Percentiles rank a stretch among this genome's conserved stretches.
phyloP scores from a whole-genome alignment of 1,140 invertebrate species.

The Papilio glaucus region DNA sequence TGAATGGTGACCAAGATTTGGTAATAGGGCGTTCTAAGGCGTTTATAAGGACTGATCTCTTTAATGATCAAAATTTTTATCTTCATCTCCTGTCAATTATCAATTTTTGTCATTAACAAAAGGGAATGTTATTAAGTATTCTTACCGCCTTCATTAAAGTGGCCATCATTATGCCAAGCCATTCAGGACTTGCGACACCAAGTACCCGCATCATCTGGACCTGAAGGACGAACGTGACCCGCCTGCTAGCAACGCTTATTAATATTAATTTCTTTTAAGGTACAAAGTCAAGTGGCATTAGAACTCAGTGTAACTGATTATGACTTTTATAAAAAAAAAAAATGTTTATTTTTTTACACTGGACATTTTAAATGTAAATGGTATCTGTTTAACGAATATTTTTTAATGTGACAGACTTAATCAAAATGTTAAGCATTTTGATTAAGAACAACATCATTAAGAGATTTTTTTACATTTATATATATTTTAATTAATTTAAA shows the following conservation, averaged over 20 bases:
- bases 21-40: too few relatives aligned
- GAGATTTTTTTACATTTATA: too few relatives aligned
- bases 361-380: not conserved
- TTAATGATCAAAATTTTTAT: too few relatives aligned
- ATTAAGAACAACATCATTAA: too few relatives aligned
- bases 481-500: not conserved
- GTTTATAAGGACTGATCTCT: too few relatives aligned
- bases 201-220: not conserved
- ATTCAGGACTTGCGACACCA: not conserved
- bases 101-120: not conserved
- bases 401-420: too few relatives aligned
- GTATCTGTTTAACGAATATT: not conserved
- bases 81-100: not conserved
- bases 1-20: too few relatives aligned
- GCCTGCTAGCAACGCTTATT: not conserved
- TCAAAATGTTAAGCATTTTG: not conserved
- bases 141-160: not conserved
- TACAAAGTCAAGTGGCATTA: slow-evolving; percentile 14
- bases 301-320: not conserved
- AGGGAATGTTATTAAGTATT: not conserved
- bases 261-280: not conserved
- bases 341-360: too few relatives aligned
- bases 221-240: slow-evolving; percentile 4
- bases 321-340: not conserved
- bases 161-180: not conserved